A percentile compares a stretch with the other conserved stretches of the same genome.
These are phyloP conservation scores for Drosophila nannoptera DNA, from an alignment of 1,140 invertebrate genomes.

Conservation along the genomic window DNA sequence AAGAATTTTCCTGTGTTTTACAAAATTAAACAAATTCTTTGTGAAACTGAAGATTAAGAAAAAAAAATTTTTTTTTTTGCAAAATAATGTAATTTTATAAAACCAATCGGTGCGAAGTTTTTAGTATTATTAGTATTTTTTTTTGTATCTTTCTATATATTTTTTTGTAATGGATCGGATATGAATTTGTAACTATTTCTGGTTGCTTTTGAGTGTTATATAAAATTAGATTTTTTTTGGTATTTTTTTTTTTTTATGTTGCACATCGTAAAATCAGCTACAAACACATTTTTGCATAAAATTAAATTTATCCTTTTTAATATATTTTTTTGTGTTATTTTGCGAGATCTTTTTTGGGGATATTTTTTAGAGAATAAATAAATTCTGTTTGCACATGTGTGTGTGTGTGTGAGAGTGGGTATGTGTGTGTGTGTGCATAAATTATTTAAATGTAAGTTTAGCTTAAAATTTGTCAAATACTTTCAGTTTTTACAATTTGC, in stretches of 20 bases:
- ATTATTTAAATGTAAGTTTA: constrained; percentile 54
- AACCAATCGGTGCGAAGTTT: no score
- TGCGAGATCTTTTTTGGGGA: constrained; percentile 35
- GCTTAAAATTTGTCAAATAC: constrained; percentile 57
- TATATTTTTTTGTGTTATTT: background rate
- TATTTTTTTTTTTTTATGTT: background rate
- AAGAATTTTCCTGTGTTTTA: constrained; percentile 5
- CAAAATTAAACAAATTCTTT: constrained; percentile 1
- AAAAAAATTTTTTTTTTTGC: background rate
- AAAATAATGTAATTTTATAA: background rate
- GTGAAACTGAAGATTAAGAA: background rate
- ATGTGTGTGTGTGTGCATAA: constrained; percentile 43
- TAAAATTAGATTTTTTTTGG: background rate
- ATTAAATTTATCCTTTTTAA: no score
- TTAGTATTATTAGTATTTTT: background rate
- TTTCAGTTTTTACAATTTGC: constrained; percentile 21
- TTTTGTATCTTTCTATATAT: background rate
- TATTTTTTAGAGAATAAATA: constrained; percentile 32
- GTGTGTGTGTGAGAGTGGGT: no score
- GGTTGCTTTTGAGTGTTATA: background rate
- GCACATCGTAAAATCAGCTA: no score
- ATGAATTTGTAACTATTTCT: background rate
- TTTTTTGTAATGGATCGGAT: background rate
- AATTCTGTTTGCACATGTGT: constrained; percentile 21
- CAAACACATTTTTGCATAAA: no score